Base-by-base conservation (phyloP, 2,113 vertebrate species). In the Oostethus manadensis region DNA sequence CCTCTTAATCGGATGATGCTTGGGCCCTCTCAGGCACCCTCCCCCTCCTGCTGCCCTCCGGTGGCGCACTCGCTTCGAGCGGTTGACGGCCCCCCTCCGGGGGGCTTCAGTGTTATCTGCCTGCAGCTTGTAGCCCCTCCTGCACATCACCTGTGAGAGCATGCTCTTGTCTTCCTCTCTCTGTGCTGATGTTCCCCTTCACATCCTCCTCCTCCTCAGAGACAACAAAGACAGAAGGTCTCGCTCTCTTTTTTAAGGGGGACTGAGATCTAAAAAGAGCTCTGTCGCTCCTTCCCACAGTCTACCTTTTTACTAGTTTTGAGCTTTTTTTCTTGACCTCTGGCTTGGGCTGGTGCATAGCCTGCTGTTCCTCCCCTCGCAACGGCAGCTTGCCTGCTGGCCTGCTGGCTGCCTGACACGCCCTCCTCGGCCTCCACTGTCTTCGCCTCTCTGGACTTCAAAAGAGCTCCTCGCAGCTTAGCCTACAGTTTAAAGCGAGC, bases 261-360 rank as follows among this genome's bases (percentile, higher is more conserved):
- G 29, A 33, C 8, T 33, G 29, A 33, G 29, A 33, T 74, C 76
- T 66, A 69, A 55, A 64, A 68, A 60, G 67, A 74, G 55, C 73
- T 33, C 48, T 14, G 48, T 15, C 48, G 21, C 11, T 62, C 67
- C 56, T 67, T 54, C 38, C 20, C 23, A 13, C 47, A 59, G 83
- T 90, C 92, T 93, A 93, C 92, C 93, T 94, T 81, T 93, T 92
- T 66, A 93, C 92, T 70, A 89, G 84, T 76, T 83, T 89, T 54
- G 84, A 71, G 8, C 88, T 74, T 92, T 93, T 94, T 86, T 93
- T 94, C 90, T 93, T 93, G 75, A 90, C 90, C 85, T 88, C 85
- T 70, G 90, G 89, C 87, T 88, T 88, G 88, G 73, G 83, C 78
- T 85, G 77, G 88, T 78, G 84, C 93, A 94, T 94, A 85, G 89